Base-by-base conservation (phyloP, 2,888 invertebrate genomes). In the Aromia moschata region DNA sequence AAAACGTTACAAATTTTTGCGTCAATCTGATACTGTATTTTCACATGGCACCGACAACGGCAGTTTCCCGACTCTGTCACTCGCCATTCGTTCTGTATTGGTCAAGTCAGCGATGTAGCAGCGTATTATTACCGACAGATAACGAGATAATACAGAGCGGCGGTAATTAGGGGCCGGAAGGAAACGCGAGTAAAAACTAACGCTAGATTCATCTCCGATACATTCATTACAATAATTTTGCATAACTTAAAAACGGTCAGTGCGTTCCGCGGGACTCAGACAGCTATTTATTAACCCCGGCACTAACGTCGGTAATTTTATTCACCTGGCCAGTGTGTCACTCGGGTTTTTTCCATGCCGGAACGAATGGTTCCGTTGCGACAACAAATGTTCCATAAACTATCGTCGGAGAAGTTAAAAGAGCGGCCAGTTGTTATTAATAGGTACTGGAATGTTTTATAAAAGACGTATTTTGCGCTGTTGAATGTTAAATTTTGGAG, bases 131-230 rank as follows among this genome's bases (percentile, higher is more conserved):
- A 67, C 67, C 63, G 64, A 65, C 64, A 64, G 65, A 70, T 69
- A 67, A 63, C 64, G 59, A 72, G 79, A 79, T 80, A 80, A 80
- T 80, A 78, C 76, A 78, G 76, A 76, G 75, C 75, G 73, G 76
- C 73, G 71, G 76, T 79, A 81, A 81, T 81, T 81, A 80, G 74
- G 76, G 75, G 75, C 81, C 80, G 80, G 80, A 80, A 80, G 80
- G 81, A 80, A 80, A 80, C 77, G 75, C 79, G 77, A 79, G 79
- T 78, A 80, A 80, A 80, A 80, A 79, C 78, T 73, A 78, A 73
- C 75, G 77, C 77, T 78, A 81, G 80, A 80, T 80, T 80, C 79
- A 80, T 80, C 79, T 72, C 70, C 67, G 81, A 81, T 81, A 81
- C 81, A 81, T 81, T 79, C 75, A 81, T 81, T 81, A 78, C 60